A percentile compares a stretch with the other conserved stretches of the same genome.
Evolutionary conservation across 2,888 invertebrate species (phyloP).

Genomic region (Drosophila imparisetae): DNA sequence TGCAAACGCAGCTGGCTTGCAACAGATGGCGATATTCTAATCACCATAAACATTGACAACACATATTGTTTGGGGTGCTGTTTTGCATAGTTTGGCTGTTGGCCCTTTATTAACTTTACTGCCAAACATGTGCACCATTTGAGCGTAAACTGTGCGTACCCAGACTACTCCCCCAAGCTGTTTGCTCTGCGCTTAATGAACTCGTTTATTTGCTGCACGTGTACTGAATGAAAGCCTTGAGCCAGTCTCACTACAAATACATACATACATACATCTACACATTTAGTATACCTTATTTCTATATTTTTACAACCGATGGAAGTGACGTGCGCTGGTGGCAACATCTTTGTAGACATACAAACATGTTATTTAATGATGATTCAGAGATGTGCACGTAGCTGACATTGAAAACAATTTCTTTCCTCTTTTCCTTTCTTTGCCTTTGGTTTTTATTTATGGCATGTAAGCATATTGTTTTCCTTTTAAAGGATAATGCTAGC

Average conservation of each 20-base stretch:
- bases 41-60: constrained; percentile 67
- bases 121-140: constrained; percentile 54
- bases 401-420: constrained; percentile 37
- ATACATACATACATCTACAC: constrained; percentile 2
- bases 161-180: constrained; percentile 30
- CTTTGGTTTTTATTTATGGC: neutral
- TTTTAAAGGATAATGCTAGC: neutral
- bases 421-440: neutral
- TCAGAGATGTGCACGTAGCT: constrained; percentile 31
- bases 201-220: constrained; percentile 77
- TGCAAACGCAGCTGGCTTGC: constrained; percentile 19
- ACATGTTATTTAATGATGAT: constrained; percentile 18
- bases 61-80: constrained; percentile 40
- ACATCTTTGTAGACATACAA: neutral
- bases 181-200: constrained; percentile 62
- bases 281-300: constrained; percentile 36
- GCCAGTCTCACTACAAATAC: constrained; percentile 1
- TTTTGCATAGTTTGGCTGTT: constrained; percentile 58
- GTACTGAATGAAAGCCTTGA: constrained; percentile 58
- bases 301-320: constrained; percentile 50
- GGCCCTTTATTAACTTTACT: constrained; percentile 58
- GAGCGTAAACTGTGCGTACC: constrained; percentile 34
- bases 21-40: constrained; percentile 59
- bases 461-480: neutral
- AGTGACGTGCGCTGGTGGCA: constrained; percentile 22